A percentile compares a stretch with the other conserved stretches of the same genome.
Conservation (phyloP, 2,113 vertebrate genomes). For the Alethe castanea region DNA sequence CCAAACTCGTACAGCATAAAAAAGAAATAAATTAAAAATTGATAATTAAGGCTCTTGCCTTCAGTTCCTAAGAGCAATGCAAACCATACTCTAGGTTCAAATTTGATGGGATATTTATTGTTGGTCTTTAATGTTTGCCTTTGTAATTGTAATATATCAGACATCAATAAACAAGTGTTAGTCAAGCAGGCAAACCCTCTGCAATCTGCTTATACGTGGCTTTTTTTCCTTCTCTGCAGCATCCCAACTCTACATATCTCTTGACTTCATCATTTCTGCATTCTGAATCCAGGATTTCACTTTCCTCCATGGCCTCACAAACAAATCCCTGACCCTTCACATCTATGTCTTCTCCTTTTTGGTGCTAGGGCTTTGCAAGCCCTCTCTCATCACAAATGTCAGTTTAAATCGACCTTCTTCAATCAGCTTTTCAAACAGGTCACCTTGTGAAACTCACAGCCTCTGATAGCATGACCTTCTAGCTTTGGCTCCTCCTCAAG, state of each 20-base stretch:
- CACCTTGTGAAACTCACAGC: accelerated
- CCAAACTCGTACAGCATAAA: neutral
- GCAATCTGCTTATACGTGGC: neutral
- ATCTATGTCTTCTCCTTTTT: neutral
- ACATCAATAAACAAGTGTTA: neutral
- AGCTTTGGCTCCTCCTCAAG: neutral
- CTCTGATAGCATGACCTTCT: neutral
- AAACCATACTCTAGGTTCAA: neutral
- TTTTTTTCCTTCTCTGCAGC: neutral
- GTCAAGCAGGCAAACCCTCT: neutral
- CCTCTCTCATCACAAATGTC: neutral
- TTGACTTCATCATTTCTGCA: neutral
- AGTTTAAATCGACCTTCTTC: neutral
- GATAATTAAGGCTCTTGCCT: neutral
- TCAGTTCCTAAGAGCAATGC: neutral
- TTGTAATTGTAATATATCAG: neutral
- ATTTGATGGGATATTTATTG: neutral
- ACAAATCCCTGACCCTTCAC: neutral
- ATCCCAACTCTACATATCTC: neutral
- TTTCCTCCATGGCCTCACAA: neutral
- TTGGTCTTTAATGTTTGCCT: neutral
- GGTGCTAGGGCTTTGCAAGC: neutral
- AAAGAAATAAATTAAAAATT: neutral
- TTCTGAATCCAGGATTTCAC: neutral
- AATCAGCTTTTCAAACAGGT: neutral